These are phyloP conservation scores for Bettongia penicillata DNA, from an alignment of 2,113 vertebrate genomes.

Conservation along the genomic window DNA sequence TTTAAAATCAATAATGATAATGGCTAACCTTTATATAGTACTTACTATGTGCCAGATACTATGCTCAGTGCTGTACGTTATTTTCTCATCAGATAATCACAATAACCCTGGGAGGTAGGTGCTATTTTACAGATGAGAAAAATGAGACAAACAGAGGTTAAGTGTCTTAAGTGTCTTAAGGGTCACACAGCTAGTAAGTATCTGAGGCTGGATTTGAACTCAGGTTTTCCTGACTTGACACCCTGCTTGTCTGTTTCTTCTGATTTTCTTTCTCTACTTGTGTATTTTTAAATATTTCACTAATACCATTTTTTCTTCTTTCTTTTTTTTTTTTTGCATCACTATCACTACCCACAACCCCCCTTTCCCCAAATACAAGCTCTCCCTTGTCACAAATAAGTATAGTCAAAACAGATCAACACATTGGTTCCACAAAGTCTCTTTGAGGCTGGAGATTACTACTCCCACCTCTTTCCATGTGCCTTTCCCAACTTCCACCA, in stretches of 20 bases:
- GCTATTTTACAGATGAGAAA: neutral
- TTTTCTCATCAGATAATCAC: neutral
- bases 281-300: neutral
- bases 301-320: neutral
- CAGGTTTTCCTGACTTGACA: neutral
- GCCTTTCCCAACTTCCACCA: neutral
- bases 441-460: neutral
- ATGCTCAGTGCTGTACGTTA: neutral
- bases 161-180: neutral
- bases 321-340: neutral
- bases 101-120: neutral
- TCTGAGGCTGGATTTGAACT: neutral
- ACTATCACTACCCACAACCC: neutral
- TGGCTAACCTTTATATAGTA: neutral
- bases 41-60: neutral
- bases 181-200: neutral
- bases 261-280: neutral
- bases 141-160: neutral
- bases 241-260: neutral
- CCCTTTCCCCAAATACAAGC: neutral
- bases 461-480: neutral
- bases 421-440: neutral
- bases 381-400: neutral
- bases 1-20: neutral
- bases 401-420: neutral